phyloP scores from a whole-genome alignment of 2,888 invertebrate genomes.

The Caenorhabditis plicata region DNA sequence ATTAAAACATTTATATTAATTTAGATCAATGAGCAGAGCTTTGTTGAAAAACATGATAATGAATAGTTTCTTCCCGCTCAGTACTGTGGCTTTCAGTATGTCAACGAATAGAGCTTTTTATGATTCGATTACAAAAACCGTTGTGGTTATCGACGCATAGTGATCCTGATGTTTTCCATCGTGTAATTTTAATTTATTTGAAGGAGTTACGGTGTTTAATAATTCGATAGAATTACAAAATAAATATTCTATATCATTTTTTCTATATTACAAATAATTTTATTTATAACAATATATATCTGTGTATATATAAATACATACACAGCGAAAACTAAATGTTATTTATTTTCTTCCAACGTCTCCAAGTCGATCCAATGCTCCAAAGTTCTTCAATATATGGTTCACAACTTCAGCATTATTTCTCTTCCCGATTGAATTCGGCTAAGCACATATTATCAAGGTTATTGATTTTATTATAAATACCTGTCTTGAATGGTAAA shows the following conservation, averaged over 20 bases:
- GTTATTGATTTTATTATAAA: not conserved
- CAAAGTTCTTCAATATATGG: constrained; percentile 63
- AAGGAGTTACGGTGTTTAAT: no score
- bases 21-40: constrained; percentile 55
- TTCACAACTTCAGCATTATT: constrained; percentile 61
- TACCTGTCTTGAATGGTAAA: constrained; percentile 36
- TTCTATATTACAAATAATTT: no score
- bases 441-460: constrained; percentile 14
- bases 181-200: no score
- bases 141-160: constrained; percentile 54
- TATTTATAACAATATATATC: no score
- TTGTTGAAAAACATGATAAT: constrained; percentile 60
- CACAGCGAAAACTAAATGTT: no score
- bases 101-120: constrained; percentile 57
- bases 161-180: no score
- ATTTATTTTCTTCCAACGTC: constrained; percentile 50
- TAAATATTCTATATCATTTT: no score
- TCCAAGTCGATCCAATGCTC: constrained; percentile 58
- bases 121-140: constrained; percentile 54
- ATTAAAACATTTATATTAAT: not conserved
- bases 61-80: constrained; percentile 59
- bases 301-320: no score
- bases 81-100: constrained; percentile 56
- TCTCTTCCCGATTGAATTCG: constrained; percentile 30
- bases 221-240: no score